Conservation (phyloP, 2,888 invertebrate species). For the Smittia sp. region DNA sequence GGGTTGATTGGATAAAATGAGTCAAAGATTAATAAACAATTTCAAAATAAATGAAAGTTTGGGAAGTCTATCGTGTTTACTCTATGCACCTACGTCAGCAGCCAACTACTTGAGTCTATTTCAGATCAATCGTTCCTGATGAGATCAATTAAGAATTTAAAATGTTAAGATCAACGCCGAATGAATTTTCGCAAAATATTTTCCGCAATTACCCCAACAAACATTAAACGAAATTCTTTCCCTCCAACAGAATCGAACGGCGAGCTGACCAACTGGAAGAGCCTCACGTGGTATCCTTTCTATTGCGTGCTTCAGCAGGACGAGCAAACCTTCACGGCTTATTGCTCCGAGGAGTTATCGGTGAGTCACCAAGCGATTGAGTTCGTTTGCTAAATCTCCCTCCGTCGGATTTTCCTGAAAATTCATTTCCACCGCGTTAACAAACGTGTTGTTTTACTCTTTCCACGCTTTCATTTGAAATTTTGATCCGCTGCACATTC, state of each 20-base stretch:
- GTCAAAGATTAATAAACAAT: background rate
- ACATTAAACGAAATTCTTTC: too few relatives aligned
- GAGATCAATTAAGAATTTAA: too few relatives aligned
- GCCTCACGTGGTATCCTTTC: conserved; percentile 64
- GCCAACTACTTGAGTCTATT: too few relatives aligned
- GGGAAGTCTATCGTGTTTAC: too few relatives aligned
- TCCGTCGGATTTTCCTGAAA: background rate
- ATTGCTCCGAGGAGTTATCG: conserved; percentile 70
- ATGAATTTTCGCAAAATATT: too few relatives aligned
- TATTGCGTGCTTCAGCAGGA: conserved; percentile 71
- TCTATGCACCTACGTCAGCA: too few relatives aligned
- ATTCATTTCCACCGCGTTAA: background rate
- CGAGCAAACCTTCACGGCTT: conserved; percentile 67
- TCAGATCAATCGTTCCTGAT: too few relatives aligned
- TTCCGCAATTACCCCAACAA: too few relatives aligned
- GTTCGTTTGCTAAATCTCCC: background rate
- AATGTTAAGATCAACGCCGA: too few relatives aligned
- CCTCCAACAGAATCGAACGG: conserved; percentile 52
- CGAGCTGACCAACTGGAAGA: conserved; percentile 51
- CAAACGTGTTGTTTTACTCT: background rate
- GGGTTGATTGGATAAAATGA: background rate
- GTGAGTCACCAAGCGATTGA: conserved; percentile 54
- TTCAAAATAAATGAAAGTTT: background rate
- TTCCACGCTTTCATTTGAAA: background rate
- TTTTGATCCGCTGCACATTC: background rate